Conservation (phyloP, 2,113 vertebrate species). For the Bubalus kerabau region DNA sequence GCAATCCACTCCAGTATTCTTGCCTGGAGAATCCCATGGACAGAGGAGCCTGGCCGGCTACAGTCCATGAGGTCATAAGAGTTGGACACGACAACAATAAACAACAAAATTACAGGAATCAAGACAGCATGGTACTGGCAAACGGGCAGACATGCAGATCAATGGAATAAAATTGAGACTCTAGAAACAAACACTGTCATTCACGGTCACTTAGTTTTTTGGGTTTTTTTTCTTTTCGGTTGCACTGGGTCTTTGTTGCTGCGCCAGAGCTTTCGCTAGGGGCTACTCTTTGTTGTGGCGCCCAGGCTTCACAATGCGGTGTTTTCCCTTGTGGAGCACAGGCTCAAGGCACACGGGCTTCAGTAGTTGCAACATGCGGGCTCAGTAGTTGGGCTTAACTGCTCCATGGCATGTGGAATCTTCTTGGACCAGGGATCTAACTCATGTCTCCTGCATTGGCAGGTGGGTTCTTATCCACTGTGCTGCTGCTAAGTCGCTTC, state of each 20-base stretch:
- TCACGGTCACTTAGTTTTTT: background rate
- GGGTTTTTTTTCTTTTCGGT: accelerated
- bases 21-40: background rate
- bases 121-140: background rate
- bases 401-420: background rate
- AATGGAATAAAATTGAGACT: background rate
- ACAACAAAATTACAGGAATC: background rate
- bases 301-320: background rate
- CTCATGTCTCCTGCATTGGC: background rate
- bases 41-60: background rate
- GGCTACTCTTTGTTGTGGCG: background rate
- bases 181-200: background rate
- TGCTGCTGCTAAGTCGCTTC: background rate
- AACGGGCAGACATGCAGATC: background rate
- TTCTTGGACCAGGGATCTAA: background rate
- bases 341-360: background rate
- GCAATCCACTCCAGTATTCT: background rate
- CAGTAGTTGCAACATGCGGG: background rate
- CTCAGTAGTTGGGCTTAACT: background rate
- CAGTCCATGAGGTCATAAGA: background rate
- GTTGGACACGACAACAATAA: background rate
- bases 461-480: background rate
- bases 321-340: background rate
- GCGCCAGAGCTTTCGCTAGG: background rate
- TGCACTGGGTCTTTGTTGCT: background rate